These are phyloP conservation scores for Trissoscelio sp. DNA, from an alignment of 2,888 invertebrate species.

Conservation along the genomic window DNA sequence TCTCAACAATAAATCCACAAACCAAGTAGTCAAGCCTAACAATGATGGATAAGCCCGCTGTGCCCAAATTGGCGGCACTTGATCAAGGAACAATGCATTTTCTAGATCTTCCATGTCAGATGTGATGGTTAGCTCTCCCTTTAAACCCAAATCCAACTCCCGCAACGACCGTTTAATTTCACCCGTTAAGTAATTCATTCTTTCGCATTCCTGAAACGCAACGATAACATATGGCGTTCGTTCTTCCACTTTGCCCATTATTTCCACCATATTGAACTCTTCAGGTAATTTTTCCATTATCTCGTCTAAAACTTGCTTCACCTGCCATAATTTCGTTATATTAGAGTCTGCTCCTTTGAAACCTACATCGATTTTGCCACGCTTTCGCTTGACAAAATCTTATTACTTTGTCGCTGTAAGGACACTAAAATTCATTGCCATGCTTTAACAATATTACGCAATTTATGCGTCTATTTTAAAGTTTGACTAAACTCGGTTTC, in stretches of 20 bases:
- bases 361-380: slow-evolving; percentile 16
- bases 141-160: slow-evolving; percentile 96
- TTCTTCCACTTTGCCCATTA: slow-evolving; percentile 97
- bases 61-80: slow-evolving; percentile 95
- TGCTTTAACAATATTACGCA: too few relatives aligned
- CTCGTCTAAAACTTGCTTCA: slow-evolving; percentile 97
- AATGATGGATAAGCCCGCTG: slow-evolving; percentile 96
- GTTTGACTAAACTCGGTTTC: too few relatives aligned
- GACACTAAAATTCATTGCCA: slow-evolving; percentile 20
- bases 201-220: slow-evolving; percentile 97
- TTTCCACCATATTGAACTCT: slow-evolving; percentile 97
- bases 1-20: slow-evolving; percentile 93
- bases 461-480: too few relatives aligned
- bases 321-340: slow-evolving; percentile 84
- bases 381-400: slow-evolving; percentile 28
- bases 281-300: slow-evolving; percentile 97
- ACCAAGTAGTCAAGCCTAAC: slow-evolving; percentile 95
- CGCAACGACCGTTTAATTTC: slow-evolving; percentile 96
- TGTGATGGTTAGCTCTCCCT: slow-evolving; percentile 98
- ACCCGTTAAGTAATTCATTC: slow-evolving; percentile 96
- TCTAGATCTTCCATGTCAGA: slow-evolving; percentile 98
- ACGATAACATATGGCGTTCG: slow-evolving; percentile 98
- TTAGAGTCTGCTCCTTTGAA: slow-evolving; percentile 28
- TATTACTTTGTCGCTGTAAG: slow-evolving; percentile 27
- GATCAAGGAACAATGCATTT: slow-evolving; percentile 95